Evolutionary conservation across 2,888 invertebrate genomes (phyloP).

Genomic region (Agelastica alni): DNA sequence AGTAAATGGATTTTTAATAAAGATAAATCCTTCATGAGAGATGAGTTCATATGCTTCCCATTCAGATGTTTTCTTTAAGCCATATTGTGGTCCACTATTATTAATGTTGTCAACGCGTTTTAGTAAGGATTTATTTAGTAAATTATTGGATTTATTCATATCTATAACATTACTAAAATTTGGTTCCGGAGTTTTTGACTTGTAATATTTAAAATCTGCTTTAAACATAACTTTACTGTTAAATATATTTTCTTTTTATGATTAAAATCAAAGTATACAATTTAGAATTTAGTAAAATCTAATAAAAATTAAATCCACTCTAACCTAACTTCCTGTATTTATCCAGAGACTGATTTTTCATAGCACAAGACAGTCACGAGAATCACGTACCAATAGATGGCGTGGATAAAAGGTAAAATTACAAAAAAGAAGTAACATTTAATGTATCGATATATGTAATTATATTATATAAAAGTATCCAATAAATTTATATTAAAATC

Average conservation of each 20-base stretch:
- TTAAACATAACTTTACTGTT: slow-evolving; percentile 62
- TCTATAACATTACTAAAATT: slow-evolving; percentile 68
- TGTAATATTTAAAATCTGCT: slow-evolving; percentile 79
- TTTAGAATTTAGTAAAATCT: too few species aligned
- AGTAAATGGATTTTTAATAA: slow-evolving; percentile 85
- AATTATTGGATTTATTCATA: slow-evolving; percentile 50
- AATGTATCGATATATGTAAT: too few species aligned
- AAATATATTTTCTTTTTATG: neutral
- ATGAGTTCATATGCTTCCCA: slow-evolving; percentile 70
- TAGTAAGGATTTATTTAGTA: slow-evolving; percentile 38
- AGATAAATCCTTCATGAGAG: slow-evolving; percentile 72
- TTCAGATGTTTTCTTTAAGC: slow-evolving; percentile 56
- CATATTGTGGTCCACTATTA: slow-evolving; percentile 44
- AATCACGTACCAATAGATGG: too few species aligned
- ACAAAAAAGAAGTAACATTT: too few species aligned
- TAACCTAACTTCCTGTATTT: too few species aligned
- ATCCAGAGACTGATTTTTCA: neutral
- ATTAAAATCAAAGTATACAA: too few species aligned
- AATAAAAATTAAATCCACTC: too few species aligned
- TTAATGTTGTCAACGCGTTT: slow-evolving; percentile 34
- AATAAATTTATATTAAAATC: too few species aligned
- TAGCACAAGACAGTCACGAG: too few species aligned
- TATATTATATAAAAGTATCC: too few species aligned
- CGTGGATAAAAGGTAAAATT: too few species aligned
- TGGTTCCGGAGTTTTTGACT: slow-evolving; percentile 69